These are phyloP conservation scores for Rhagophthalmus giganteus DNA, from an alignment of 2,888 invertebrate species.

Conservation along the genomic window DNA sequence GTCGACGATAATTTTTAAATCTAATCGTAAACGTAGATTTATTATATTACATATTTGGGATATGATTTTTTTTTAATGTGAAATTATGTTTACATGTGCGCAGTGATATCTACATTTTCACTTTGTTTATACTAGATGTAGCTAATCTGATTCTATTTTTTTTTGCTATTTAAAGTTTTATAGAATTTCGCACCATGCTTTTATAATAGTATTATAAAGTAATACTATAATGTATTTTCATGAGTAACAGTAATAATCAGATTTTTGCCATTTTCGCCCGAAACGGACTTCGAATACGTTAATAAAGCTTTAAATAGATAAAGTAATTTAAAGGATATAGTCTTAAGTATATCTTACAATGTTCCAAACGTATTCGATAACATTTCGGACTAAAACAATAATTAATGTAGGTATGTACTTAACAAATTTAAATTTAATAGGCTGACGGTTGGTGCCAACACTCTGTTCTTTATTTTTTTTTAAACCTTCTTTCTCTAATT, in stretches of 20 bases:
- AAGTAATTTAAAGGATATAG: slow-evolving; percentile 42
- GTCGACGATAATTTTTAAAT: slow-evolving; percentile 20
- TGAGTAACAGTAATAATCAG: background rate
- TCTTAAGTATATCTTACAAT: slow-evolving; percentile 47
- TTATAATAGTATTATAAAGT: slow-evolving; percentile 32
- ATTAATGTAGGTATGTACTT: too few relatives aligned
- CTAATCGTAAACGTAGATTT: slow-evolving; percentile 31
- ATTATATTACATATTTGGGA: slow-evolving; percentile 45
- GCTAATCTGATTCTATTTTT: slow-evolving; percentile 36
- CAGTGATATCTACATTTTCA: slow-evolving; percentile 49
- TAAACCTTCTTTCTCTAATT: slow-evolving; percentile 1
- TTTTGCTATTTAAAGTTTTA: slow-evolving; percentile 28
- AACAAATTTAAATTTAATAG: slow-evolving; percentile 23
- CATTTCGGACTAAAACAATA: slow-evolving; percentile 41
- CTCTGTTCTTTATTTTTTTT: slow-evolving; percentile 1
- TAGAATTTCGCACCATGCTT: slow-evolving; percentile 39
- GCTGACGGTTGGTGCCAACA: slow-evolving; percentile 8
- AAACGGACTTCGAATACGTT: slow-evolving; percentile 33
- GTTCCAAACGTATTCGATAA: slow-evolving; percentile 29
- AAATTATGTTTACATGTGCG: slow-evolving; percentile 49
- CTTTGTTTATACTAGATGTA: slow-evolving; percentile 38
- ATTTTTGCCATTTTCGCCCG: slow-evolving; percentile 8
- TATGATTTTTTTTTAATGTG: slow-evolving; percentile 47
- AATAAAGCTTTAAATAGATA: slow-evolving; percentile 13
- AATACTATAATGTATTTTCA: slow-evolving; percentile 32